phyloP scores from a whole-genome alignment of 1,140 invertebrate genomes.

The Leptinotarsa defecta region DNA sequence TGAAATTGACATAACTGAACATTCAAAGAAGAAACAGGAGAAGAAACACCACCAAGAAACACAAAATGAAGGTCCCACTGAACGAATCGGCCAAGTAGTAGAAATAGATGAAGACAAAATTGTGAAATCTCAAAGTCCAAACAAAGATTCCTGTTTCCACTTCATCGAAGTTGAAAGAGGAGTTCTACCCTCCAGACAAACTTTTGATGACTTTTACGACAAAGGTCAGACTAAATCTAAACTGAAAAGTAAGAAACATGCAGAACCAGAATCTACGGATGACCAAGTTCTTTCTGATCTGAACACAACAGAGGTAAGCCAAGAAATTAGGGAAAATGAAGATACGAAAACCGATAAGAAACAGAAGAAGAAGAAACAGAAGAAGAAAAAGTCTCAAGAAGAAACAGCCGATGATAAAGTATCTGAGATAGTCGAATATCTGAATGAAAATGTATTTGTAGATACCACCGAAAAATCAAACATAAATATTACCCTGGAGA shows the following conservation, averaged over 20 bases:
- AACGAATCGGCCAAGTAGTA: not conserved
- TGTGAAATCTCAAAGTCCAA: not conserved
- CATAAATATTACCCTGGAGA: not conserved
- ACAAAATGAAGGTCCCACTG: not conserved
- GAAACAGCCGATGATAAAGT: conserved; percentile 11
- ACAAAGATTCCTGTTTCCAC: not conserved
- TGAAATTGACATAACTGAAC: conserved; percentile 5
- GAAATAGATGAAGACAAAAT: not conserved
- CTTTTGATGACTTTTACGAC: conserved; percentile 11
- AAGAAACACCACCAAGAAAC: conserved; percentile 19
- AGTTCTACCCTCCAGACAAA: conserved; percentile 5
- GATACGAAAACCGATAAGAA: conserved; percentile 22
- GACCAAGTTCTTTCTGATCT: not conserved
- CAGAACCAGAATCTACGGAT: not conserved
- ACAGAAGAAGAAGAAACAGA: conserved; percentile 22
- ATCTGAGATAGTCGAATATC: not conserved
- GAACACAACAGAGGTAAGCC: not conserved
- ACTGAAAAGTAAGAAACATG: not conserved
- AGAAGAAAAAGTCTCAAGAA: conserved; percentile 22
- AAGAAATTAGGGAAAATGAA: conserved; percentile 25
- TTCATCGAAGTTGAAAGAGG: conserved; percentile 4
- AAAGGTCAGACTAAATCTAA: not conserved
- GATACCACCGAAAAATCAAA: not conserved
- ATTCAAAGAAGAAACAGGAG: conserved; percentile 25
- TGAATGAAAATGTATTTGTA: not conserved